Percentiles rank a stretch among this genome's conserved stretches.
phyloP scores from a whole-genome alignment of 1,140 invertebrate species.

The Drosophila chauvacae region DNA sequence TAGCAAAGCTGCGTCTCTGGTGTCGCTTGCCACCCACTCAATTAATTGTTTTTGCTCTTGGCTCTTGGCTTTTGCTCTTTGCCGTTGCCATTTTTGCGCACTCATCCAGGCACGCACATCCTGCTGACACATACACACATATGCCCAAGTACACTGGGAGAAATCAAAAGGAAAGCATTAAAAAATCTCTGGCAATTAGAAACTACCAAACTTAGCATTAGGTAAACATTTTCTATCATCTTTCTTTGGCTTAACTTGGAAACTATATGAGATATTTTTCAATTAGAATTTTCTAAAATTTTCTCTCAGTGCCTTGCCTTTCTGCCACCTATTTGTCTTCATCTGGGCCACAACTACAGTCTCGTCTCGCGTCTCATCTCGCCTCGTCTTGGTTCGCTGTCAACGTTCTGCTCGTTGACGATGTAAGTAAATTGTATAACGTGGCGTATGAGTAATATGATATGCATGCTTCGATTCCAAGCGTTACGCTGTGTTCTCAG shows the following conservation, averaged over 20 bases:
- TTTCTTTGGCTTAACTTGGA: neutral
- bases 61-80: constrained; percentile 44
- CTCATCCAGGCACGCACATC: constrained; percentile 48
- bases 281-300: neutral
- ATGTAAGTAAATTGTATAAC: constrained; percentile 81
- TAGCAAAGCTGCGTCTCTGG: constrained; percentile 9
- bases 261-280: neutral
- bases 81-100: constrained; percentile 54
- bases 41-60: constrained; percentile 76
- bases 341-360: constrained; percentile 48
- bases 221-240: neutral
- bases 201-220: neutral
- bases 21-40: constrained; percentile 62
- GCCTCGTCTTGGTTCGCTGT: constrained; percentile 37
- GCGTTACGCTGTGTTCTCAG: constrained; percentile 37
- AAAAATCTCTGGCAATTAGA: neutral
- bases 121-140: constrained; percentile 26
- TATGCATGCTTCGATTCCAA: constrained; percentile 78
- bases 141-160: constrained; percentile 5
- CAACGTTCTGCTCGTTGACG: constrained; percentile 72
- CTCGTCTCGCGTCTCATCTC: constrained; percentile 16
- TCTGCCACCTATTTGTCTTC: constrained; percentile 70
- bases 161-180: neutral
- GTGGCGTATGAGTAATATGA: constrained; percentile 81
- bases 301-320: constrained; percentile 2